Conservation (phyloP, 1,140 invertebrate species). For the Euura saliciscinereae region DNA sequence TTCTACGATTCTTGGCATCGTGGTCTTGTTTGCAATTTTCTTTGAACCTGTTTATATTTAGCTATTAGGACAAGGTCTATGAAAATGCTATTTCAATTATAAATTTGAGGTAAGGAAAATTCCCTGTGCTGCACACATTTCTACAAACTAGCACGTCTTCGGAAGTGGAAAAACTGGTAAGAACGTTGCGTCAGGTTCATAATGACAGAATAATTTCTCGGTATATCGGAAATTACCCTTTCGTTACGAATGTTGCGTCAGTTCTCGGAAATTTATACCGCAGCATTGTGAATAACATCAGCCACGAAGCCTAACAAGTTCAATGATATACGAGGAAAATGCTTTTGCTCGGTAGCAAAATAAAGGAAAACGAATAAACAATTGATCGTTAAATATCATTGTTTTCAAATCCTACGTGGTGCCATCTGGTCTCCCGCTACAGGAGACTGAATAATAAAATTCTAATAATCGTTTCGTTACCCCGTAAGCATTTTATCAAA, state of each 20-base stretch:
- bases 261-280: background rate
- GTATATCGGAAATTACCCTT: background rate
- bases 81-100: no score
- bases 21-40: no score
- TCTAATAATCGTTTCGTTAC: background rate
- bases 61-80: no score
- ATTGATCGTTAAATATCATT: background rate
- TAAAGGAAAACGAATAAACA: background rate
- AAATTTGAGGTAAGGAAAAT: no score
- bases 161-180: no score
- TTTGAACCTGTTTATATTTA: no score
- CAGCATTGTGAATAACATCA: background rate
- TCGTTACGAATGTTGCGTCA: background rate
- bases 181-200: no score
- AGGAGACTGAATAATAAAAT: background rate
- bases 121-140: no score
- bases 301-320: background rate
- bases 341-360: background rate
- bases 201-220: no score
- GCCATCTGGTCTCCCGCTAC: slow-evolving; percentile 5
- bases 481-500: background rate
- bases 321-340: background rate
- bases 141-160: no score
- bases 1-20: no score
- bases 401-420: background rate